These are phyloP conservation scores for Palloptera scutellata DNA, from an alignment of 2,888 invertebrate genomes.

Conservation along the genomic window DNA sequence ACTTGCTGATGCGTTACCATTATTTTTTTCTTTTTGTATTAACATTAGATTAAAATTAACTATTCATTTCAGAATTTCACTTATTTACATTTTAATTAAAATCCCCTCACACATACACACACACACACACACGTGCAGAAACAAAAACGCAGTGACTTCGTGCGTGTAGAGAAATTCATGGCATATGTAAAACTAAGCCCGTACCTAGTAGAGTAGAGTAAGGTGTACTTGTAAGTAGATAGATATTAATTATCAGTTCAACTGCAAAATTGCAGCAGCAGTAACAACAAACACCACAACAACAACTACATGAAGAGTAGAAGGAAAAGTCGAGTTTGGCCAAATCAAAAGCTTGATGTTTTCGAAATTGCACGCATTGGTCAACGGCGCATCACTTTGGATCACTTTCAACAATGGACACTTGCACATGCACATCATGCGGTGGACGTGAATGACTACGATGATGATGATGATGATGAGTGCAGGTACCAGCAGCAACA, in stretches of 20 bases:
- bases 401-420: constrained; percentile 30
- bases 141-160: too few relatives aligned
- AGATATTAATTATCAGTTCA: constrained; percentile 7
- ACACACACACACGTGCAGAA: neutral
- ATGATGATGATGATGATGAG: neutral
- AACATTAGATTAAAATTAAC: neutral
- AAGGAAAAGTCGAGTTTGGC: constrained; percentile 22
- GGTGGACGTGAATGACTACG: constrained; percentile 6
- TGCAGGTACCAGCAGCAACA: neutral
- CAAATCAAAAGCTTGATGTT: constrained; percentile 34
- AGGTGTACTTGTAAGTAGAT: too few relatives aligned
- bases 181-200: too few relatives aligned
- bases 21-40: too few relatives aligned
- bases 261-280: neutral
- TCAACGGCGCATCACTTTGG: constrained; percentile 30
- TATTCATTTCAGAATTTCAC: constrained; percentile 15
- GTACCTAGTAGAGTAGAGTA: too few relatives aligned
- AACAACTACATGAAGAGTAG: constrained; percentile 12
- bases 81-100: constrained; percentile 33
- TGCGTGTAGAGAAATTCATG: too few relatives aligned
- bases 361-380: constrained; percentile 36
- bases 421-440: constrained; percentile 16
- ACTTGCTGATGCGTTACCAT: too few relatives aligned
- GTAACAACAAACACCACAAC: neutral
- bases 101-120: constrained; percentile 11